Percentiles rank a stretch among this genome's conserved stretches.
Conservation (phyloP, 1,140 invertebrate species). For the Drosophila trapezifrons region DNA sequence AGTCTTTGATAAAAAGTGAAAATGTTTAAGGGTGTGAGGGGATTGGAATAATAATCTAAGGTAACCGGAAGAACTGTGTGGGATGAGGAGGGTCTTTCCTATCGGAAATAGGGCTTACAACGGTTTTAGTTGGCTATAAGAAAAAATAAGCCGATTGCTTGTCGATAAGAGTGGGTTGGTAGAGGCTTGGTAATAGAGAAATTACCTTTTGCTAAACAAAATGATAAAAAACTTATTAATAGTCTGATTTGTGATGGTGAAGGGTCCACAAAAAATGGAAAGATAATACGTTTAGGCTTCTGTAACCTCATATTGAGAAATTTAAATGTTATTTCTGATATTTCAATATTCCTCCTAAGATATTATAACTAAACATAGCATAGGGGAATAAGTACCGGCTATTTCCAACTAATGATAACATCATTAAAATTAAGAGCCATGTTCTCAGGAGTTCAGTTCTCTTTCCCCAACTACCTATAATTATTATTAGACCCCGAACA, state of each 20-base stretch:
- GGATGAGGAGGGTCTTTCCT: conserved; percentile 9
- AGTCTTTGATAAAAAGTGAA: conserved; percentile 58
- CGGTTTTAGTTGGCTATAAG: conserved; percentile 2
- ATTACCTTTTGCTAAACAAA: not conserved
- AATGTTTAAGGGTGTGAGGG: conserved; percentile 24
- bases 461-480: not conserved
- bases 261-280: too few species aligned
- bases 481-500: conserved; percentile 23
- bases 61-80: conserved; percentile 42
- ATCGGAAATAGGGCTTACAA: conserved; percentile 33
- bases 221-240: not conserved
- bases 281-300: too few species aligned
- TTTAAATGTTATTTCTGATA: not conserved
- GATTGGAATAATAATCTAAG: conserved; percentile 19
- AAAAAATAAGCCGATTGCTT: conserved; percentile 9
- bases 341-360: not conserved
- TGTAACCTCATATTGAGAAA: not conserved
- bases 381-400: not conserved
- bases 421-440: conserved; percentile 16
- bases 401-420: conserved; percentile 25
- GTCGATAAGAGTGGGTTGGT: conserved; percentile 4
- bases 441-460: not conserved
- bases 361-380: not conserved
- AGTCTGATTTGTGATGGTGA: not conserved
- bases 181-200: not conserved